Conservation (phyloP, 2,797 vertebrate genomes). For the Gymnoscopelus braueri region DNA sequence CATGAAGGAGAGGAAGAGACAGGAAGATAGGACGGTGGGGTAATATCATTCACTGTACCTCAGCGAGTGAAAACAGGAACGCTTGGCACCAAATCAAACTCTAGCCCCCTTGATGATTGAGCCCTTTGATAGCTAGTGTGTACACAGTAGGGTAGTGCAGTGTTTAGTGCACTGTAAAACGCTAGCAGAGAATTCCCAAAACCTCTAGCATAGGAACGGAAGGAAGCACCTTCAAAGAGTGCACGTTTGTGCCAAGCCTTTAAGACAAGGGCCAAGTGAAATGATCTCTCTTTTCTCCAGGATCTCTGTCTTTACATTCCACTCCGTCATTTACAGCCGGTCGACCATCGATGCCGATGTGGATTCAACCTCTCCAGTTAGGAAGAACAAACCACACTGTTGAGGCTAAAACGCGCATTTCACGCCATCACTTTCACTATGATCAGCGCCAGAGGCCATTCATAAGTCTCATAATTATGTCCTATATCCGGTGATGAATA, state of each 20-base stretch:
- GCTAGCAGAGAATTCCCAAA: conserved; percentile 41
- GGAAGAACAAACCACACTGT: too few species aligned
- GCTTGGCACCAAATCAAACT: conserved; percentile 49
- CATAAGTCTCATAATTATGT: too few species aligned
- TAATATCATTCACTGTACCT: conserved; percentile 27
- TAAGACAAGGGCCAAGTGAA: conserved; percentile 23
- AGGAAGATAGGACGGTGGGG: conserved; percentile 13
- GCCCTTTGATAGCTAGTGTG: conserved; percentile 51
- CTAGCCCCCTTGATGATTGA: conserved; percentile 31
- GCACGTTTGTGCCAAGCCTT: conserved; percentile 36
- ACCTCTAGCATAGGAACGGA: conserved; percentile 35
- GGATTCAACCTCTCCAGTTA: too few species aligned
- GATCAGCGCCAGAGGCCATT: too few species aligned
- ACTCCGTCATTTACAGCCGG: conserved; percentile 25
- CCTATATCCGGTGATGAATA: too few species aligned
- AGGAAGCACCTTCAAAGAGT: conserved; percentile 55
- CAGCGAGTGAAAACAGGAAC: conserved; percentile 25
- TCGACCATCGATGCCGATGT: background rate
- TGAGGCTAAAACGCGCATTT: too few species aligned
- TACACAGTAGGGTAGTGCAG: conserved; percentile 29
- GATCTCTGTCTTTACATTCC: conserved; percentile 29
- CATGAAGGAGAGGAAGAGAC: background rate
- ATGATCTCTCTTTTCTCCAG: conserved; percentile 8
- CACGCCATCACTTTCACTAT: too few species aligned
- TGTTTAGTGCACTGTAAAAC: conserved; percentile 33